phyloP scores from a whole-genome alignment of 2,113 vertebrate species.

The Zosterops borbonicus region DNA sequence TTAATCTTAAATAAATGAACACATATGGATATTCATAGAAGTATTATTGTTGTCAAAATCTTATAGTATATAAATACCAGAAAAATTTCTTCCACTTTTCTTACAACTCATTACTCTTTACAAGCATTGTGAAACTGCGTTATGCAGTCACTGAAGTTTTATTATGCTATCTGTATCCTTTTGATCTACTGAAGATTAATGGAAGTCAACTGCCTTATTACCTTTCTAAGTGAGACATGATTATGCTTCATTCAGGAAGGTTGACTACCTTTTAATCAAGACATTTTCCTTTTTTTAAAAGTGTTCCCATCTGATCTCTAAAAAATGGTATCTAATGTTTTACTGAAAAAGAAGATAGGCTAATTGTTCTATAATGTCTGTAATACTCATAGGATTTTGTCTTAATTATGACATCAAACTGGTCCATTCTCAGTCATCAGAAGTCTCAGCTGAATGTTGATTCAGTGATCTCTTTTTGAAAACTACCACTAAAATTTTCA shows the following conservation, averaged over 20 bases:
- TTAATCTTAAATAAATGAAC: background rate
- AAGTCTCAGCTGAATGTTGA: background rate
- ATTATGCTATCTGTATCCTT: slow-evolving; percentile 27
- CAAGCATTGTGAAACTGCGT: background rate
- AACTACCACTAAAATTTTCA: background rate
- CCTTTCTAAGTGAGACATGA: slow-evolving; percentile 32
- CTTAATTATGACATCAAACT: slow-evolving; percentile 2
- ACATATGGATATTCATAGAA: background rate
- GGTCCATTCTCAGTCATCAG: background rate
- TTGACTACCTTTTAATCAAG: slow-evolving; percentile 37
- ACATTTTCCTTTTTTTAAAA: background rate
- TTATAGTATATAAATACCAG: background rate
- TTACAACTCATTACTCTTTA: background rate
- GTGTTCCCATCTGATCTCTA: slow-evolving; percentile 18
- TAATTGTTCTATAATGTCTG: background rate
- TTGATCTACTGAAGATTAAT: slow-evolving; percentile 37
- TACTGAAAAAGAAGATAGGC: slow-evolving; percentile 9
- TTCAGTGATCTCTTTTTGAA: background rate
- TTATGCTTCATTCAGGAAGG: background rate
- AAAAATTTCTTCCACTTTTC: background rate
- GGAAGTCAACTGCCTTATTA: slow-evolving; percentile 45
- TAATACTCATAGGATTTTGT: background rate
- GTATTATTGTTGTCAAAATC: background rate
- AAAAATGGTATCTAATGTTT: slow-evolving; percentile 9
- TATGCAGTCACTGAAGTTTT: slow-evolving; percentile 21